A percentile compares a stretch with the other conserved stretches of the same genome.
Evolutionary conservation across 1,140 invertebrate genomes (phyloP).

Genomic region (Araneus ventricosus): DNA sequence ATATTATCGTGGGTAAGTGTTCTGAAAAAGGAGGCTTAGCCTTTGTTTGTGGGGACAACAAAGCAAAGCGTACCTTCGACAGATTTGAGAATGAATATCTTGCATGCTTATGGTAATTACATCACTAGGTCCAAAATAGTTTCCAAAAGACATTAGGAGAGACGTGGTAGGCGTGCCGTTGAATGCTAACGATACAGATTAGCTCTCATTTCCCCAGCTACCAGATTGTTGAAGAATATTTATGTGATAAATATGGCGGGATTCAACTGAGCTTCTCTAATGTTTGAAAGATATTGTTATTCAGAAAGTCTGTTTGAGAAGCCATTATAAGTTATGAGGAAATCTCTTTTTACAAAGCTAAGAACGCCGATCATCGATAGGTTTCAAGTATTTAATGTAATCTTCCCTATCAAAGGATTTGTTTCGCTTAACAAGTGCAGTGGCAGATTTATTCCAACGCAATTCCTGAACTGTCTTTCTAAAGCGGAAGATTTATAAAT

Average conservation of each 20-base stretch:
- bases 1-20: too few species aligned
- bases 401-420: too few species aligned
- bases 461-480: too few species aligned
- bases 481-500: too few species aligned
- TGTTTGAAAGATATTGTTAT: not conserved
- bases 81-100: not conserved
- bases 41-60: too few species aligned
- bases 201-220: not conserved
- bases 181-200: not conserved
- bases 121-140: not conserved
- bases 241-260: not conserved
- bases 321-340: not conserved
- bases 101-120: not conserved
- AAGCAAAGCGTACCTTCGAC: not conserved
- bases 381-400: too few species aligned
- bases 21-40: too few species aligned
- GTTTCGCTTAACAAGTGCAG: too few species aligned
- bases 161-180: not conserved
- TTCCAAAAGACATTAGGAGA: not conserved
- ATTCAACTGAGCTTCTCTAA: not conserved
- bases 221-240: not conserved
- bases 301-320: not conserved
- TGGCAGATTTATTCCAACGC: too few species aligned
- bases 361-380: too few species aligned
- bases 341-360: too few species aligned